Conservation (phyloP, 2,888 invertebrate genomes). For the Drosophila aldrichi region DNA sequence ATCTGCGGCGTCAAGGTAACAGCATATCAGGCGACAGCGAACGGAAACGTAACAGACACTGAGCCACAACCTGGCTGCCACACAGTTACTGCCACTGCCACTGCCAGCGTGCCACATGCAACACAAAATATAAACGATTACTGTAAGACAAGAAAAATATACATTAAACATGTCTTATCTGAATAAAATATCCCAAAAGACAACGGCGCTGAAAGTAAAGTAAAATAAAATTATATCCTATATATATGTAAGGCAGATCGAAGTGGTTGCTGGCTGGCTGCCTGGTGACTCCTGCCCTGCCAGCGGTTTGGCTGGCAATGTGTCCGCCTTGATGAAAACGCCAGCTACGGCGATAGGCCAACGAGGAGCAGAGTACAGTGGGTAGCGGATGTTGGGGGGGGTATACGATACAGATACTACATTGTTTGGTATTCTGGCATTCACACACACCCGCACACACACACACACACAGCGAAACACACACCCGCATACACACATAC, state of each 20-base stretch:
- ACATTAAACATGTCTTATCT: constrained; percentile 83
- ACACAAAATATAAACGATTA: constrained; percentile 81
- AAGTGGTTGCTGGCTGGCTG: constrained; percentile 43
- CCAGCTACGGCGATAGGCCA: constrained; percentile 43
- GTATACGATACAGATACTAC: constrained; percentile 58
- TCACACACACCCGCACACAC: constrained; percentile 24
- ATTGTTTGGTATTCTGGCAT: constrained; percentile 61
- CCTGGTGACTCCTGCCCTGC: neutral
- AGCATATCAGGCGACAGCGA: constrained; percentile 67
- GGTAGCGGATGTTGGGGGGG: neutral
- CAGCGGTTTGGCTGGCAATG: constrained; percentile 53
- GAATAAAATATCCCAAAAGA: constrained; percentile 81
- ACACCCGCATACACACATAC: constrained; percentile 24
- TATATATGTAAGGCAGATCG: constrained; percentile 52
- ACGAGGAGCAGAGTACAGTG: neutral
- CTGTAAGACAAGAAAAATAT: constrained; percentile 80
- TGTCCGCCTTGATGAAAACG: constrained; percentile 60
- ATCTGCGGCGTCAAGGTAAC: constrained; percentile 69
- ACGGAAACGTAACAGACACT: constrained; percentile 72
- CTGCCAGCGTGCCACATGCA: constrained; percentile 46
- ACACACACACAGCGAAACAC: constrained; percentile 31
- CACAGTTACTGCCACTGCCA: constrained; percentile 10
- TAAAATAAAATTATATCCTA: constrained; percentile 77
- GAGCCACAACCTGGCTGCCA: constrained; percentile 31
- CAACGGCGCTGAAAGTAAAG: constrained; percentile 75